These are phyloP conservation scores for Tetrao urogallus DNA, from an alignment of 2,113 vertebrate genomes.

Conservation along the genomic window DNA sequence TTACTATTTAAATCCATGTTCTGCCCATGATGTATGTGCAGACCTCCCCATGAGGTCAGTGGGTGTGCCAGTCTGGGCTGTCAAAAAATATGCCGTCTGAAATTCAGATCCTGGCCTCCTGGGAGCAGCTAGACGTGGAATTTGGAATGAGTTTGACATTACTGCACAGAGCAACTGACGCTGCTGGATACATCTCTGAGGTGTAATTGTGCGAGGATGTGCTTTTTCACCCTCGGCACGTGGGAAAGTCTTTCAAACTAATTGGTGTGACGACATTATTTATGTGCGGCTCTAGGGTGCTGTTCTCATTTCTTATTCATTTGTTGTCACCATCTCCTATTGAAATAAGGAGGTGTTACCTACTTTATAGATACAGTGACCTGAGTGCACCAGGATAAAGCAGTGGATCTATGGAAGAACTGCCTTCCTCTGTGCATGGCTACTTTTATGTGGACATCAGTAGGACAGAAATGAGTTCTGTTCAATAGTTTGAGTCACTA, in stretches of 20 bases:
- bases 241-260: not conserved
- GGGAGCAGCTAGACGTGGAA: not conserved
- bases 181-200: rapidly evolving
- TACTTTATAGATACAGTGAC: not conserved
- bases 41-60: slow-evolving; percentile 62
- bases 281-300: rapidly evolving
- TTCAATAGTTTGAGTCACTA: not conserved
- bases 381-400: not conserved
- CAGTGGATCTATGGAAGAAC: not conserved
- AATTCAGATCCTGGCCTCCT: not conserved
- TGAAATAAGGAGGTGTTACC: not conserved
- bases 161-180: not conserved
- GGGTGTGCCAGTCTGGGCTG: slow-evolving; percentile 62
- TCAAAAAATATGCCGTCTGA: slow-evolving; percentile 22
- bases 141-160: slow-evolving; percentile 39
- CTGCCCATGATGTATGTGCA: slow-evolving; percentile 45
- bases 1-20: slow-evolving; percentile 14
- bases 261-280: not conserved
- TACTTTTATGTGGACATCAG: not conserved
- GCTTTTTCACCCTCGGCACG: not conserved
- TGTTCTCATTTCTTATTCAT: not conserved
- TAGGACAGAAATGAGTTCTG: not conserved
- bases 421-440: rapidly evolving
- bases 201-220: not conserved
- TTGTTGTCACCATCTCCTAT: not conserved